phyloP scores from a whole-genome alignment of 2,797 vertebrate genomes.

The Pristis pectinata region DNA sequence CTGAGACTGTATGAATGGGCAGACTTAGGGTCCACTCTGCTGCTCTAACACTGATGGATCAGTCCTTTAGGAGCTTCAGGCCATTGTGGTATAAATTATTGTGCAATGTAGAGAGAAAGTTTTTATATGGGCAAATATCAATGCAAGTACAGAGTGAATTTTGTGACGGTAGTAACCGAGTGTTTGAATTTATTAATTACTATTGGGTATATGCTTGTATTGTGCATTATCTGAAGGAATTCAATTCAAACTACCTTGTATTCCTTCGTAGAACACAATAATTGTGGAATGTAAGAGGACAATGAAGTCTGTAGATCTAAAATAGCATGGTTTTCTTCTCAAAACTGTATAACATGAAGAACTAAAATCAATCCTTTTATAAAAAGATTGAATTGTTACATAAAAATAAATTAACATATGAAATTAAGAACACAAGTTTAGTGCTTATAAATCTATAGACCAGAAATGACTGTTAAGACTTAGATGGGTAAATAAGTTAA shows the following conservation, averaged over 20 bases:
- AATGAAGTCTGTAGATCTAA: background rate
- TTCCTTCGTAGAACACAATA: background rate
- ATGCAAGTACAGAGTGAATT: too few relatives aligned
- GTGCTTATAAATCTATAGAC: background rate
- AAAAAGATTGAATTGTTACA: background rate
- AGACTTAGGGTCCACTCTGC: background rate
- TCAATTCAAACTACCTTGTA: background rate
- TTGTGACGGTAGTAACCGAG: too few relatives aligned
- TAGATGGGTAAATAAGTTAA: background rate
- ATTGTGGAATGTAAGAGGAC: background rate
- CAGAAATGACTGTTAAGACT: background rate
- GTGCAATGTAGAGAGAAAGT: background rate
- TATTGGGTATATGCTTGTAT: too few relatives aligned
- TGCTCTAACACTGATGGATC: background rate
- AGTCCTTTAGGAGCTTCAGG: background rate
- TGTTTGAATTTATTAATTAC: too few relatives aligned
- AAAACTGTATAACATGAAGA: background rate
- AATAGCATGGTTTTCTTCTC: background rate
- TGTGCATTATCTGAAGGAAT: too few relatives aligned
- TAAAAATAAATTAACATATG: background rate
- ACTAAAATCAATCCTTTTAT: background rate
- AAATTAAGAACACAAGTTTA: background rate
- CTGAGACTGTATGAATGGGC: background rate
- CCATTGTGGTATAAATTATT: background rate
- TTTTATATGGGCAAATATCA: background rate